phyloP scores from a whole-genome alignment of 2,797 vertebrate species.

The Adelosebastes latens region DNA sequence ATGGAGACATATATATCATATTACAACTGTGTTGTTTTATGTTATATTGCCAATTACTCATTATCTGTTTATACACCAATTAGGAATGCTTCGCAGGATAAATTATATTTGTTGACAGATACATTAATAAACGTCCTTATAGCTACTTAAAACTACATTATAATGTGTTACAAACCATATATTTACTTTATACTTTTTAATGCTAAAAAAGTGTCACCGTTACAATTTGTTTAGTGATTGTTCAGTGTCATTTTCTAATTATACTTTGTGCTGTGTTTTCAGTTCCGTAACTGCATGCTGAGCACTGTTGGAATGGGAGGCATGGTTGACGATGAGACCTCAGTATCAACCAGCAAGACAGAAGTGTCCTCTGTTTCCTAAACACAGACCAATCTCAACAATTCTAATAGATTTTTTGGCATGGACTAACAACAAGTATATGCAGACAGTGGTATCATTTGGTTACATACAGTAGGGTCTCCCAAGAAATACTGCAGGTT shows the following conservation, averaged over 20 bases:
- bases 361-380: conserved; percentile 79
- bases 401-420: not conserved
- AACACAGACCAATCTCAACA: not conserved
- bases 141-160: not conserved
- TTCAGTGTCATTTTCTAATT: not conserved
- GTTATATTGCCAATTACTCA: not conserved
- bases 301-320: conserved; percentile 84
- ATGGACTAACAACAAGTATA: conserved; percentile 13
- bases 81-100: not conserved
- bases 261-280: conserved; percentile 7
- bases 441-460: not conserved
- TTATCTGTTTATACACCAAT: not conserved
- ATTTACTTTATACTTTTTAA: not conserved
- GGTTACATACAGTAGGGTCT: not conserved
- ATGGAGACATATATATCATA: not conserved
- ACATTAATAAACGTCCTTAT: not conserved
- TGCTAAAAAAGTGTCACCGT: not conserved
- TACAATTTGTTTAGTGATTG: not conserved
- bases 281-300: conserved; percentile 89
- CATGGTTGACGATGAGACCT: conserved; percentile 85
- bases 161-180: not conserved
- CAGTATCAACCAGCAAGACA: conserved; percentile 85
- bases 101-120: not conserved
- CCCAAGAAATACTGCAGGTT: not conserved
- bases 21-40: not conserved